Conservation (phyloP, 2,888 invertebrate species). For the Drosophila parthenogenetica region DNA sequence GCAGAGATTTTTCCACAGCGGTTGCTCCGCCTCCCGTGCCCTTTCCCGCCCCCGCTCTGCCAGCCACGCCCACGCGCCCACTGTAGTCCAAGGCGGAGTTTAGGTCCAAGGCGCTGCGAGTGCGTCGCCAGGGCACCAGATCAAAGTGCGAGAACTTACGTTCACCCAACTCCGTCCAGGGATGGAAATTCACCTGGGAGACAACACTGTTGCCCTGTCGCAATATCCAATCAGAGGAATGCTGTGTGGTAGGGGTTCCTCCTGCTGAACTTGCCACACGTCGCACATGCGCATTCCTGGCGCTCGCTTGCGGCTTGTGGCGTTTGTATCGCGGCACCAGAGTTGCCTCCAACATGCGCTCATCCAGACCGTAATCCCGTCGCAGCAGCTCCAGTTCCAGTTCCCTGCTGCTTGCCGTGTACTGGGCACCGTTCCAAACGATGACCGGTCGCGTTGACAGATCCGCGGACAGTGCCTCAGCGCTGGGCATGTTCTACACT, state of each 20-base stretch:
- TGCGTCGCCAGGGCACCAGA: constrained; percentile 84
- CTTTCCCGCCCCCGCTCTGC: background rate
- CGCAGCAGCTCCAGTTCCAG: constrained; percentile 76
- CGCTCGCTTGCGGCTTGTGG: constrained; percentile 75
- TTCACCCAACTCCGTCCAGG: constrained; percentile 75
- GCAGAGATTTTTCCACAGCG: constrained; percentile 66
- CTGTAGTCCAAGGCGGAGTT: constrained; percentile 75
- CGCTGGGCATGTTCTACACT: constrained; percentile 38
- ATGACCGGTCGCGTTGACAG: constrained; percentile 67
- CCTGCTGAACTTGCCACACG: constrained; percentile 4
- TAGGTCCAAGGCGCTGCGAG: constrained; percentile 75
- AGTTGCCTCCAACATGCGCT: constrained; percentile 79
- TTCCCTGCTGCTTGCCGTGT: constrained; percentile 79
- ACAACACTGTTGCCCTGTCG: constrained; percentile 73
- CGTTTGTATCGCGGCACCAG: constrained; percentile 78
- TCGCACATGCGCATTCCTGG: constrained; percentile 74
- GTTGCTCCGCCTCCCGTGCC: background rate
- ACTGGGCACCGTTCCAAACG: constrained; percentile 82
- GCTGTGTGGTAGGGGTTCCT: background rate
- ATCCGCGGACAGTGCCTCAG: constrained; percentile 30
- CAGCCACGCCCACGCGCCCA: constrained; percentile 28
- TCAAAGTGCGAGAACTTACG: constrained; percentile 83
- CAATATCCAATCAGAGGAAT: constrained; percentile 82
- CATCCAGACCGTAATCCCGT: constrained; percentile 78
- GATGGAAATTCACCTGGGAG: constrained; percentile 82